phyloP scores from a whole-genome alignment of 1,140 invertebrate species.

The Pseudomyrmex flavicornis region DNA sequence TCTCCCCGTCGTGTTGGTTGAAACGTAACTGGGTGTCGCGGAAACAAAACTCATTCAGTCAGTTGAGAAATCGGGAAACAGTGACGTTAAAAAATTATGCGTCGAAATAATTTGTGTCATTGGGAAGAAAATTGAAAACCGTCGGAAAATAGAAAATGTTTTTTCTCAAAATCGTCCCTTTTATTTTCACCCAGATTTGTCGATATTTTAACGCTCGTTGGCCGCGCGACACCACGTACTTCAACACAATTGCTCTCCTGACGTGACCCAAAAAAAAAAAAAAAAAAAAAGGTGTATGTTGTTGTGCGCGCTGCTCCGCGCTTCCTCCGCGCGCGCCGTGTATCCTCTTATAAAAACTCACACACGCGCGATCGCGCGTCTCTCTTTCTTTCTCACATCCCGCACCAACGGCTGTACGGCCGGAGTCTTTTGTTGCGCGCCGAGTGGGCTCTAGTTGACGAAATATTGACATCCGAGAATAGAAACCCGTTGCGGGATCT shows the following conservation, averaged over 20 bases:
- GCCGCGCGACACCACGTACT: neutral
- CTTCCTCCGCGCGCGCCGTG: neutral
- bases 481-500: constrained; percentile 77
- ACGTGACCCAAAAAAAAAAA: too few species aligned
- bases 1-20: too few species aligned
- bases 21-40: too few species aligned
- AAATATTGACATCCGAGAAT: constrained; percentile 84
- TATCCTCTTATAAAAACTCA: constrained; percentile 60
- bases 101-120: too few species aligned
- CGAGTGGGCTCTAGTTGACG: constrained; percentile 81
- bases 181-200: neutral
- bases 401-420: constrained; percentile 62
- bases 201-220: constrained; percentile 14
- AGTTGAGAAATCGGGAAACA: too few species aligned
- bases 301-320: neutral
- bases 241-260: too few species aligned
- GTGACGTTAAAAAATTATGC: too few species aligned
- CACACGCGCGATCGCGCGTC: constrained; percentile 15
- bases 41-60: too few species aligned
- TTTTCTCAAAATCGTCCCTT: neutral
- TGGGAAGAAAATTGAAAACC: too few species aligned
- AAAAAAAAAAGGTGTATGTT: too few species aligned
- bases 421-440: constrained; percentile 73
- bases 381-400: constrained; percentile 70
- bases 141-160: too few species aligned